phyloP scores from a whole-genome alignment of 2,113 vertebrate species.

The Cettia cetti region DNA sequence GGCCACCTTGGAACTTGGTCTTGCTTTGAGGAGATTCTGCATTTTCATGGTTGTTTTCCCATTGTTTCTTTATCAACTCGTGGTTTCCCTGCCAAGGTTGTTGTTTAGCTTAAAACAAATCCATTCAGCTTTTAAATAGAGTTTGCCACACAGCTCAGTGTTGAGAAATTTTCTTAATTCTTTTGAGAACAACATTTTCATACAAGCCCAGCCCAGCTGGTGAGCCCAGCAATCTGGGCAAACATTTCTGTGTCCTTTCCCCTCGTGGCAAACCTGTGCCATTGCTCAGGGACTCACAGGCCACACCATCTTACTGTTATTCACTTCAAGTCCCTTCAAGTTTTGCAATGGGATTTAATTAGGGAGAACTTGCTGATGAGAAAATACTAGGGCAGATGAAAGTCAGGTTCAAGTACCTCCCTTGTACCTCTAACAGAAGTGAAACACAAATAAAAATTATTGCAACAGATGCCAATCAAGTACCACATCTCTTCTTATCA shows the following conservation, averaged over 20 bases:
- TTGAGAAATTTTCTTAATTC: neutral
- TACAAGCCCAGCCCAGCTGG: fast-evolving
- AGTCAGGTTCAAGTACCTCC: neutral
- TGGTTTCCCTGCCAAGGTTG: neutral
- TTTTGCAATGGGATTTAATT: neutral
- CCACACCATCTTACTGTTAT: fast-evolving
- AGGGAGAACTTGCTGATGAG: neutral
- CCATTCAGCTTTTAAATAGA: neutral
- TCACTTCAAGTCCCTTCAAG: neutral
- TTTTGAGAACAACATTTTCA: neutral
- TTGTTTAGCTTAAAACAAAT: neutral
- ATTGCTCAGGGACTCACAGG: neutral
- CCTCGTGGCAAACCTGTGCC: neutral
- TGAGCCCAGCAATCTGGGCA: neutral
- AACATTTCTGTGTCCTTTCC: neutral
- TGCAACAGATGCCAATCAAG: neutral
- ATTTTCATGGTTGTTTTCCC: neutral
- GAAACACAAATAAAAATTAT: neutral
- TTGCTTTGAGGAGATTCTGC: neutral
- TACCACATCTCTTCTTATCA: neutral
- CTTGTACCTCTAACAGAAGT: neutral
- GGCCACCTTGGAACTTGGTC: neutral
- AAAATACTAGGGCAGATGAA: neutral
- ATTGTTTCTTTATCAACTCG: neutral
- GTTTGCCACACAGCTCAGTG: neutral